phyloP scores from a whole-genome alignment of 2,888 invertebrate genomes.

The Galerucella pusilla region DNA sequence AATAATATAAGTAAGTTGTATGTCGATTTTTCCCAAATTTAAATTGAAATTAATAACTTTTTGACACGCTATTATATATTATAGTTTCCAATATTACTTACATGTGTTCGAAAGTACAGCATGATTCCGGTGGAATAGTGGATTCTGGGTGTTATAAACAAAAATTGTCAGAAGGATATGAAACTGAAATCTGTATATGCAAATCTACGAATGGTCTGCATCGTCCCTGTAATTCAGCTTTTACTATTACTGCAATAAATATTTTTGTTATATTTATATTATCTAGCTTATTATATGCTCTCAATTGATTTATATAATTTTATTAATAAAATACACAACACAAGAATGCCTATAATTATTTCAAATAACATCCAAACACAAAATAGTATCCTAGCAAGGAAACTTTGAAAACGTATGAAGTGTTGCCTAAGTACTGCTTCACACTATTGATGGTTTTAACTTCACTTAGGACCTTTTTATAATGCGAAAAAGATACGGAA shows the following conservation, averaged over 20 bases:
- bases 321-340: neutral
- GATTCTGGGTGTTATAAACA: slow-evolving; percentile 72
- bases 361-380: no score
- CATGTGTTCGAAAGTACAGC: slow-evolving; percentile 74
- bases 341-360: no score
- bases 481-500: no score
- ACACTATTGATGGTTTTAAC: no score
- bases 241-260: slow-evolving; percentile 10
- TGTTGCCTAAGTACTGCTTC: no score
- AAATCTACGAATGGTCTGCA: slow-evolving; percentile 61
- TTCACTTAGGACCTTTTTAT: no score
- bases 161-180: slow-evolving; percentile 61
- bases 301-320: neutral
- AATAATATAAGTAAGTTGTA: slow-evolving; percentile 69
- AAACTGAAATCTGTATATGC: slow-evolving; percentile 68
- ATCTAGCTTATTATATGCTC: neutral
- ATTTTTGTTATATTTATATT: slow-evolving; percentile 15
- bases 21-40: neutral
- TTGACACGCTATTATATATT: slow-evolving; percentile 52
- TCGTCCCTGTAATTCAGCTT: slow-evolving; percentile 65
- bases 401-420: no score
- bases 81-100: slow-evolving; percentile 77
- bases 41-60: neutral
- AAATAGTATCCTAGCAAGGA: no score
- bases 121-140: slow-evolving; percentile 63